These are phyloP conservation scores for Novumbra hubbsi DNA, from an alignment of 2,797 vertebrate genomes.

Conservation along the genomic window DNA sequence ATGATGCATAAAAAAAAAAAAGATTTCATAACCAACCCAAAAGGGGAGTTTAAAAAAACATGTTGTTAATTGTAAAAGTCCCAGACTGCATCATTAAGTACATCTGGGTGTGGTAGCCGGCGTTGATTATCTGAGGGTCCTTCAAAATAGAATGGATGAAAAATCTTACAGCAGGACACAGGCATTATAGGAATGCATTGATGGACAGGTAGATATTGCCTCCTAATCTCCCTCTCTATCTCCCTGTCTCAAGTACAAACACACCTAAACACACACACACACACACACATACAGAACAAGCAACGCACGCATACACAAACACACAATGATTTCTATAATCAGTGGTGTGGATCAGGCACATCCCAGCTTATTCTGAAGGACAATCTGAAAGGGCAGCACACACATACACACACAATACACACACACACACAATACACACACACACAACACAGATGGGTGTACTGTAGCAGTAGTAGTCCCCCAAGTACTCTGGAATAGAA, in stretches of 20 bases:
- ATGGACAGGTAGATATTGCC: conserved; percentile 72
- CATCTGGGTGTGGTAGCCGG: conserved; percentile 51
- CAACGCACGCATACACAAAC: conserved; percentile 11
- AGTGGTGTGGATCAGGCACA: conserved; percentile 15
- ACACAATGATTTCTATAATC: conserved; percentile 3
- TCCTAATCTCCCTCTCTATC: conserved; percentile 54
- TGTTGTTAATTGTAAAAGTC: too few relatives aligned
- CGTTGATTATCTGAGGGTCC: conserved; percentile 7
- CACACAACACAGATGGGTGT: not conserved
- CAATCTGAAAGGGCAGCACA: conserved; percentile 23
- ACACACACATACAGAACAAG: not conserved
- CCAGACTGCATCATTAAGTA: conserved; percentile 17
- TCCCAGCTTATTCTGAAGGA: conserved; percentile 26
- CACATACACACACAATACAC: not conserved
- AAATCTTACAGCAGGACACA: conserved; percentile 55
- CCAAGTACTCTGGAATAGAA: not conserved
- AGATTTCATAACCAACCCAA: too few relatives aligned
- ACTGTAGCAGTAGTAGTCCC: not conserved
- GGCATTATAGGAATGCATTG: conserved; percentile 64
- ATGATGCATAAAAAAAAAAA: too few relatives aligned
- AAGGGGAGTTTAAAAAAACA: too few relatives aligned
- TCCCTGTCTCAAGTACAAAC: conserved; percentile 3
- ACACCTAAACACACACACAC: conserved; percentile 16
- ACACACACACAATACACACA: not conserved
- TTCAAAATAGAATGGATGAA: conserved; percentile 59